Conservation (phyloP, 2,797 vertebrate genomes). For the Hippoglossus hippoglossus region DNA sequence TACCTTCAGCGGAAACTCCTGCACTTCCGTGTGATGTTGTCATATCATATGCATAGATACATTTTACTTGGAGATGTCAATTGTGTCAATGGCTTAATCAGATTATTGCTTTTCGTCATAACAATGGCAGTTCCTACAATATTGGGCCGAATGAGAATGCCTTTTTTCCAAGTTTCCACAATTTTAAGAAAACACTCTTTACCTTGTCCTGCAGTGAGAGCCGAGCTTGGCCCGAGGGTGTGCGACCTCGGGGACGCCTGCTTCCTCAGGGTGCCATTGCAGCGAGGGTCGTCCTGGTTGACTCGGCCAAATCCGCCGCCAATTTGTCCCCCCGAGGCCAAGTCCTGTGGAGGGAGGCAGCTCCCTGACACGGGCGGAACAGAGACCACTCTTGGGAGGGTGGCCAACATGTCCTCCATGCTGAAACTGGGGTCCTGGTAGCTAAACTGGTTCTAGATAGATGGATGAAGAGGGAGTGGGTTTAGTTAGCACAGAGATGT, state of each 20-base stretch:
- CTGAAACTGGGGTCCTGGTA: constrained; percentile 83
- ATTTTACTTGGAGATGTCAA: no score
- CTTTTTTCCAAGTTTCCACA: no score
- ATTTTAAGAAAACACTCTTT: constrained; percentile 10
- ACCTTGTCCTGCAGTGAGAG: constrained; percentile 72
- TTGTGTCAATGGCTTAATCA: no score
- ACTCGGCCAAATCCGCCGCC: constrained; percentile 72
- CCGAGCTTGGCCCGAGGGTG: constrained; percentile 53
- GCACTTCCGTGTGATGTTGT: no score
- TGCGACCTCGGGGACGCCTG: constrained; percentile 83
- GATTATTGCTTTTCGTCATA: no score
- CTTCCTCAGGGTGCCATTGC: constrained; percentile 94
- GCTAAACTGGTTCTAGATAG: constrained; percentile 78
- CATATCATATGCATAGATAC: no score
- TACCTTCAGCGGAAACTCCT: no score
- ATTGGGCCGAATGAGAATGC: no score
- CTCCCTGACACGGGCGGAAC: constrained; percentile 77
- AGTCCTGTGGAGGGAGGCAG: constrained; percentile 86
- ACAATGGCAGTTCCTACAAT: no score
- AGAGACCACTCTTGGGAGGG: constrained; percentile 87
- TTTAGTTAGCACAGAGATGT: background rate
- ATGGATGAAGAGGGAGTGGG: background rate
- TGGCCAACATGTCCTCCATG: constrained; percentile 85
- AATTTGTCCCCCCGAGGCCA: constrained; percentile 80
- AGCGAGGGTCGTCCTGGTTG: constrained; percentile 90